These are phyloP conservation scores for Lochmaea crataegi DNA, from an alignment of 2,888 invertebrate genomes.

Conservation along the genomic window DNA sequence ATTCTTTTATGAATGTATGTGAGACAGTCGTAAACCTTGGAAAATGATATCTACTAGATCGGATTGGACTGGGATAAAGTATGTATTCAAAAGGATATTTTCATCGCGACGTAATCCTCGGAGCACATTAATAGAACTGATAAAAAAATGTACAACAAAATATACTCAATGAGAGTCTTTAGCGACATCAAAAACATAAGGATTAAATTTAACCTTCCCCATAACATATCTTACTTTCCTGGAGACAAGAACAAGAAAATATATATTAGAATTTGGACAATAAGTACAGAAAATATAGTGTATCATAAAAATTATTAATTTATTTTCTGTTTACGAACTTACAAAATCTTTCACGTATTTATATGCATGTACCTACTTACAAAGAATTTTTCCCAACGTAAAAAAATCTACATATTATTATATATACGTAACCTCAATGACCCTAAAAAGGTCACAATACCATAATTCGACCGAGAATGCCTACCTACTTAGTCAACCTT, in stretches of 20 bases:
- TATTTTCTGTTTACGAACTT: neutral
- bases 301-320: neutral
- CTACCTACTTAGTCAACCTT: slow-evolving; percentile 20
- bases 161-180: no score
- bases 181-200: no score
- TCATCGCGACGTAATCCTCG: neutral
- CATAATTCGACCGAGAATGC: slow-evolving; percentile 7
- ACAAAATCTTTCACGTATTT: neutral
- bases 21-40: neutral
- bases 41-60: neutral
- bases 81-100: neutral
- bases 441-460: slow-evolving; percentile 6
- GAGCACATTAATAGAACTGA: no score
- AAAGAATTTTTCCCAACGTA: slow-evolving; percentile 2
- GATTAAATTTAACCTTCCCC: no score
- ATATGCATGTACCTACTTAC: neutral
- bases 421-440: slow-evolving; percentile 8
- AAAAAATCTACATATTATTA: slow-evolving; percentile 1
- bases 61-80: neutral
- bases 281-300: no score
- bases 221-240: no score
- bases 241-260: no score
- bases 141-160: no score
- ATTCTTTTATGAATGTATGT: slow-evolving; percentile 1
- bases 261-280: no score